A percentile compares a stretch with the other conserved stretches of the same genome.
Conservation (phyloP, 2,888 invertebrate genomes). For the Perizoma flavofasciatum region DNA sequence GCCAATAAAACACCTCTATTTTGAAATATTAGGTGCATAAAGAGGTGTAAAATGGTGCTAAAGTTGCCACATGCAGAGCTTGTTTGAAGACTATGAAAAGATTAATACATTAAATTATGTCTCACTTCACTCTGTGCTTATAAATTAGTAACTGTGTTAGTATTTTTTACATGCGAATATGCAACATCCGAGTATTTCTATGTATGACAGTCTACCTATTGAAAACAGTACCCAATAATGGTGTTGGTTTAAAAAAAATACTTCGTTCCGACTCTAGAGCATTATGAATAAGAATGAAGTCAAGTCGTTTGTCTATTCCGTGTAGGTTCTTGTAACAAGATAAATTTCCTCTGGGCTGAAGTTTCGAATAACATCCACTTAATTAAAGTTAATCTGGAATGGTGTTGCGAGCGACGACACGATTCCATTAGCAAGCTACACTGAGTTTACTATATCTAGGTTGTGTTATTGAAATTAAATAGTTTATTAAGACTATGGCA, state of each 20-base stretch:
- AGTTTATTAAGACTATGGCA: conserved; percentile 45
- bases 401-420: conserved; percentile 67
- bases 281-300: conserved; percentile 32
- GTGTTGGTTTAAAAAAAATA: conserved; percentile 17
- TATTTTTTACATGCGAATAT: too few species aligned
- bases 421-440: conserved; percentile 72
- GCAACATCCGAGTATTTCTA: too few species aligned
- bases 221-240: not conserved
- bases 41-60: too few species aligned
- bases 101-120: too few species aligned
- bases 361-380: conserved; percentile 76
- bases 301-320: conserved; percentile 31
- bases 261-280: conserved; percentile 16
- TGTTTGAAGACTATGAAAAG: too few species aligned
- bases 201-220: too few species aligned
- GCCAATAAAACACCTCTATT: too few species aligned
- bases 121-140: too few species aligned
- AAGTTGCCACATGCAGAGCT: too few species aligned
- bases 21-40: too few species aligned
- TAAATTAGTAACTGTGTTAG: too few species aligned
- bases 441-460: conserved; percentile 53
- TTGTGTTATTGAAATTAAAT: conserved; percentile 49
- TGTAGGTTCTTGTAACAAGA: conserved; percentile 58
- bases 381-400: conserved; percentile 79
- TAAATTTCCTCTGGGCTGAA: conserved; percentile 63